These are phyloP conservation scores for Mylabris sibirica DNA, from an alignment of 2,888 invertebrate species.

Conservation along the genomic window DNA sequence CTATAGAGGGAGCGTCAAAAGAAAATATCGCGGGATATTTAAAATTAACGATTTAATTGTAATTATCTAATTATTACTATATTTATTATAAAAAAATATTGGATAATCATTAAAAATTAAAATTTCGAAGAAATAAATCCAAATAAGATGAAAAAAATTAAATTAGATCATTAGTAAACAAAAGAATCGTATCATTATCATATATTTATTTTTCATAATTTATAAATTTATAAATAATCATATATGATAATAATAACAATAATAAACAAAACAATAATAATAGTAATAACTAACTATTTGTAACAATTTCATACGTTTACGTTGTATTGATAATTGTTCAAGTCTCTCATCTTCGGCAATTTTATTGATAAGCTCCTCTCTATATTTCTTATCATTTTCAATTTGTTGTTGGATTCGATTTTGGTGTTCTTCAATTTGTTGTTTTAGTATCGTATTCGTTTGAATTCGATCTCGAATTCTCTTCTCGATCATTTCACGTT, in stretches of 20 bases:
- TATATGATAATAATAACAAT: conserved; percentile 20
- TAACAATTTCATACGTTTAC: conserved; percentile 65
- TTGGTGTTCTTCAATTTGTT: conserved; percentile 54
- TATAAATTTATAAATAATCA: conserved; percentile 39
- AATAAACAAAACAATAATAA: conserved; percentile 22
- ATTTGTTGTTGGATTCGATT: conserved; percentile 52
- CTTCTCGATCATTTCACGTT: conserved; percentile 59
- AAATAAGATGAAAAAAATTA: conserved; percentile 47
- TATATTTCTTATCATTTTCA: conserved; percentile 58
- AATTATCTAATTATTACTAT: neutral
- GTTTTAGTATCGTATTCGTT: conserved; percentile 51
- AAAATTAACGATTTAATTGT: neutral
- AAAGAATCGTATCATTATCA: conserved; percentile 40
- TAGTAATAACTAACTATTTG: conserved; percentile 62
- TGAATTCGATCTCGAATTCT: conserved; percentile 56
- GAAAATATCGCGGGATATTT: neutral
- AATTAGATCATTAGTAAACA: conserved; percentile 37
- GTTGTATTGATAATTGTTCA: conserved; percentile 66
- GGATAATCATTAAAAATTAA: conserved; percentile 48
- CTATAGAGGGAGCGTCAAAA: neutral
- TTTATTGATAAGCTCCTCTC: conserved; percentile 63
- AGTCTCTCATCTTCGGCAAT: conserved; percentile 68
- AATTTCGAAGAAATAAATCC: conserved; percentile 61
- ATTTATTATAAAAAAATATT: neutral
- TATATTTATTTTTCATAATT: conserved; percentile 44